Percentiles rank a stretch among this genome's conserved stretches.
Evolutionary conservation across 2,888 invertebrate species (phyloP).

Genomic region (Drosophila mettleri): DNA sequence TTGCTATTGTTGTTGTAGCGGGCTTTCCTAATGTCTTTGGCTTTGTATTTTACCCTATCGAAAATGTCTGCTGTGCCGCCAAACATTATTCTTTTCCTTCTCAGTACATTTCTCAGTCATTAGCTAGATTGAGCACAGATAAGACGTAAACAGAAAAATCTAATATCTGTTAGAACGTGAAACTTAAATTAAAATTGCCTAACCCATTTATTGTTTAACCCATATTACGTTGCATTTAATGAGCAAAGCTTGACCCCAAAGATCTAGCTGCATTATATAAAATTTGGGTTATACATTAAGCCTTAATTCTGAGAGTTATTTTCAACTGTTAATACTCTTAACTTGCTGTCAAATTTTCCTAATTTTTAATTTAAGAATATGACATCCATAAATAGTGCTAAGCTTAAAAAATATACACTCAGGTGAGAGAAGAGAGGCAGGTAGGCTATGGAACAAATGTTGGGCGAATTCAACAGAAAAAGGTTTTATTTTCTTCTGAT

Average conservation of each 20-base stretch:
- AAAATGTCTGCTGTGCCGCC: constrained; percentile 32
- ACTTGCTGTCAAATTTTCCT: no score
- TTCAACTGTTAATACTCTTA: neutral
- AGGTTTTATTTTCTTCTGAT: neutral
- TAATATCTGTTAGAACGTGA: constrained; percentile 14
- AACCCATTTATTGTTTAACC: constrained; percentile 11
- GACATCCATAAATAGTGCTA: no score
- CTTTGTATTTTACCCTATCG: constrained; percentile 43
- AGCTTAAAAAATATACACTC: no score
- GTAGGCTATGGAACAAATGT: no score
- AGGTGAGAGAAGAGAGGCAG: no score
- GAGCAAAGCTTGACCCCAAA: neutral
- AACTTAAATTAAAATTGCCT: constrained; percentile 3
- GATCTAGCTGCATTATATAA: neutral
- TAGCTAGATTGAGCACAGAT: constrained; percentile 63
- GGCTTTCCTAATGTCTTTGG: constrained; percentile 47
- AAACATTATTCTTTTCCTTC: constrained; percentile 33
- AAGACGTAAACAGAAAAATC: constrained; percentile 29
- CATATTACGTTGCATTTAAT: neutral
- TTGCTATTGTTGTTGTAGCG: constrained; percentile 11
- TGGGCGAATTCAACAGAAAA: neutral
- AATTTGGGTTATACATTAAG: neutral
- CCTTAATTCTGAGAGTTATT: neutral
- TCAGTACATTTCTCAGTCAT: constrained; percentile 56
- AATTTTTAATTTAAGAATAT: no score